These are phyloP conservation scores for Panulirus ornatus DNA, from an alignment of 1,140 invertebrate species.

Conservation along the genomic window DNA sequence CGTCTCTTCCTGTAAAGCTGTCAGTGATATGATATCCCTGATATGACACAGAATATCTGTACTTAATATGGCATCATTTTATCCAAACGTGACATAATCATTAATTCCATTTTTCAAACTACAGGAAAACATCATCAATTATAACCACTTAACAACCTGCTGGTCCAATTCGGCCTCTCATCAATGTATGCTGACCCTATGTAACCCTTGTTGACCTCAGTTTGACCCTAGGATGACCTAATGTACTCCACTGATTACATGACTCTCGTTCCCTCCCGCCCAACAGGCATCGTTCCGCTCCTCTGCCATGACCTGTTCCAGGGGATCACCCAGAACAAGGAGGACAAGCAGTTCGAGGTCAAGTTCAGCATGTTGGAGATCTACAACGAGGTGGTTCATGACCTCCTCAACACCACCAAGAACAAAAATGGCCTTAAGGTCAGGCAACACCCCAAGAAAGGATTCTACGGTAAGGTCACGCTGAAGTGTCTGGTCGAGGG, in stretches of 20 bases:
- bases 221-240: too few species aligned
- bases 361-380: slow-evolving; percentile 84
- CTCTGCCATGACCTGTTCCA: slow-evolving; percentile 83
- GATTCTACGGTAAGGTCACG: slow-evolving; percentile 82
- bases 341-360: slow-evolving; percentile 79
- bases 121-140: too few species aligned
- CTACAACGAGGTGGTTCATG: slow-evolving; percentile 83
- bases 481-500: background rate
- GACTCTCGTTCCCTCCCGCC: slow-evolving; percentile 57
- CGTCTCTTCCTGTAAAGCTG: too few species aligned
- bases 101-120: too few species aligned
- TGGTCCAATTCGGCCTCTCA: too few species aligned
- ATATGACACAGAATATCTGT: too few species aligned
- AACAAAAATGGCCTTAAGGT: slow-evolving; percentile 80
- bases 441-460: slow-evolving; percentile 82
- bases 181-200: too few species aligned
- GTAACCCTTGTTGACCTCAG: too few species aligned
- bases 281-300: slow-evolving; percentile 82
- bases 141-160: too few species aligned
- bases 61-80: too few species aligned
- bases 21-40: too few species aligned
- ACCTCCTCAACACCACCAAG: slow-evolving; percentile 80
- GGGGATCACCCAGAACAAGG: slow-evolving; percentile 80
- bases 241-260: background rate
- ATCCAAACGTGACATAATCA: too few species aligned